Evolutionary conservation across 2,888 invertebrate genomes (phyloP).

Genomic region (Cheilosia impressa): DNA sequence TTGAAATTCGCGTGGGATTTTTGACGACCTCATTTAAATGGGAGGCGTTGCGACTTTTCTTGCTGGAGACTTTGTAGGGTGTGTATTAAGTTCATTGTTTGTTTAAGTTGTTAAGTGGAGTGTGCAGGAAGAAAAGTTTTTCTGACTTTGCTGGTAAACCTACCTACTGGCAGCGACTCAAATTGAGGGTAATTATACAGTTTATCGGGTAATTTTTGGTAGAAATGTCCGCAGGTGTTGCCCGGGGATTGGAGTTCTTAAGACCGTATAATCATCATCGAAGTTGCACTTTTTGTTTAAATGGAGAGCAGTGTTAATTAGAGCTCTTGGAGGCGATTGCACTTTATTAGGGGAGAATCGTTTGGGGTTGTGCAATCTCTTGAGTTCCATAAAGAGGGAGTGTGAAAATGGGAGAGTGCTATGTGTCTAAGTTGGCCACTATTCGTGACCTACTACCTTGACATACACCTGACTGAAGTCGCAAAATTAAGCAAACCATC

Average conservation of each 20-base stretch:
- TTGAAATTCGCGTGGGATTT: slow-evolving; percentile 33
- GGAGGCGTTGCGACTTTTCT: slow-evolving; percentile 44
- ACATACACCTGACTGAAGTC: too few relatives aligned
- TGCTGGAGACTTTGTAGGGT: slow-evolving; percentile 34
- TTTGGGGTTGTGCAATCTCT: too few relatives aligned
- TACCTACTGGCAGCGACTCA: neutral
- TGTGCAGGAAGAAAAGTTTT: slow-evolving; percentile 43
- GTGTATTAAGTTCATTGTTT: slow-evolving; percentile 67
- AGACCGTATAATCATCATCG: slow-evolving; percentile 6
- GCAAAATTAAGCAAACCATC: too few relatives aligned
- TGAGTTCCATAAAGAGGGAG: too few relatives aligned
- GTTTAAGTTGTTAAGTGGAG: slow-evolving; percentile 61
- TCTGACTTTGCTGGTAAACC: slow-evolving; percentile 35
- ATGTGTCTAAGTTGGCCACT: too few relatives aligned
- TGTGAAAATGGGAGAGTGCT: neutral
- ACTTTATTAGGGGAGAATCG: slow-evolving; percentile 30
- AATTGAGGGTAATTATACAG: slow-evolving; percentile 61
- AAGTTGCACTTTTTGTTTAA: slow-evolving; percentile 5
- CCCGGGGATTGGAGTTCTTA: neutral
- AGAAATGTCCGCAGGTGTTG: slow-evolving; percentile 22
- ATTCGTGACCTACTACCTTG: too few relatives aligned
- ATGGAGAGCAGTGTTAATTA: slow-evolving; percentile 31
- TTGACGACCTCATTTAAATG: slow-evolving; percentile 56
- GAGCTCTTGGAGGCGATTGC: neutral
- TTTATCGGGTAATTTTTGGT: slow-evolving; percentile 44